phyloP scores from a whole-genome alignment of 2,888 invertebrate genomes.

The Tipula vernalis region DNA sequence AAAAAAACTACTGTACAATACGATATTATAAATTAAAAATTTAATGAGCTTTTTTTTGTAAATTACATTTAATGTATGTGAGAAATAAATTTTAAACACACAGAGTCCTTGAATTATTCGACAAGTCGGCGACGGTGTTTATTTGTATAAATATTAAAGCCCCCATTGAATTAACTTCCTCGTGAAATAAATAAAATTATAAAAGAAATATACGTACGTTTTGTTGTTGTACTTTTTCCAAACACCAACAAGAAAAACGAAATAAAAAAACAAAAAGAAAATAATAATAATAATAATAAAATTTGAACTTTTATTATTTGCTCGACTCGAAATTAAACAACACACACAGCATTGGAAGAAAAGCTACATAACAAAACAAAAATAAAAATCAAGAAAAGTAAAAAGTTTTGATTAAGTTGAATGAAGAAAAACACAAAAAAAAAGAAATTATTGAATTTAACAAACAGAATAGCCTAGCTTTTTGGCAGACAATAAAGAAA shows the following conservation, averaged over 20 bases:
- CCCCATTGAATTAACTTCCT: not conserved
- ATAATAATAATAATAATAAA: not conserved
- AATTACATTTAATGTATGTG: not conserved
- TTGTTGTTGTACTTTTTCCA: not conserved
- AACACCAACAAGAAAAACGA: not conserved
- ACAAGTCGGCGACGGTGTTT: not conserved
- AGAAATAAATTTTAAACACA: not conserved
- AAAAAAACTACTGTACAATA: not conserved
- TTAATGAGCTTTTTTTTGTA: not conserved
- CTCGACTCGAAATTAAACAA: not conserved
- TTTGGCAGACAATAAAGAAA: slow-evolving; percentile 4
- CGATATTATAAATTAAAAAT: not conserved
- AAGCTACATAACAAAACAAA: not conserved
- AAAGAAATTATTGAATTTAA: not conserved
- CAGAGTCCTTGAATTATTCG: not conserved
- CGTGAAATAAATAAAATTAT: not conserved
- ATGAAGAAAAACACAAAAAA: not conserved
- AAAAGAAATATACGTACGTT: not conserved
- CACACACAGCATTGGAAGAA: not conserved
- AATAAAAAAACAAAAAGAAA: not conserved
- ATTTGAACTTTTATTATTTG: not conserved
- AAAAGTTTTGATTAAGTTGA: slow-evolving; percentile 4
- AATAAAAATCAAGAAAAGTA: not conserved
- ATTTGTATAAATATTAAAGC: not conserved
- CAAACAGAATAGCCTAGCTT: not conserved